Base-by-base conservation (phyloP, 2,113 vertebrate genomes). In the Tympanuchus pallidicinctus region DNA sequence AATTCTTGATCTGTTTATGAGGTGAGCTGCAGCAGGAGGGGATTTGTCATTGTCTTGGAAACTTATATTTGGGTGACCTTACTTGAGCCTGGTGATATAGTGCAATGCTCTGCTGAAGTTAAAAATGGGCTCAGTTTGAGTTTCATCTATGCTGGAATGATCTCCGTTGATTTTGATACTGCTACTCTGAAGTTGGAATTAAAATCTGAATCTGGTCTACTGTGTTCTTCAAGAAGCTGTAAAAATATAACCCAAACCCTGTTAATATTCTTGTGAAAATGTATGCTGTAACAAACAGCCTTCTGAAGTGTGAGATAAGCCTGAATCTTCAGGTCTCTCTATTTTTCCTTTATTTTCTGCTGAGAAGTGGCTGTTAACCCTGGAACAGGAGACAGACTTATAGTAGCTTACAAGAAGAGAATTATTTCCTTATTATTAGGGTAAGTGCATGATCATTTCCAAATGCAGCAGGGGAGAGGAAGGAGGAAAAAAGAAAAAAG, bases 331-430 rank as follows among this genome's bases (percentile, higher is more conserved):
- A 69, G 0, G 15, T 90, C 50, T 27, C 6, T 70, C 47, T 47
- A 27, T 91, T 69, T 61, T 79, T 36, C 61, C 43, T 90, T 71
- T 65, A 54, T 72, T 76, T 94, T 63, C 59, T 63, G 10, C 77
- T 21, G 81, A 43, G 61, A 75, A 47, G 34, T 43, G 25, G 17
- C 47, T 79, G 17, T 72, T 93, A 89, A 73, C 59, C 40, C 36
- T 93, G 66, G 88, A 79, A 78, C 4, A 67, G 13, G 10, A 27
- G 38, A 21, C 24, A n/a, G 73, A 76, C 78, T 81, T 34, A 40
- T 42, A 11, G 52, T 52, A 78, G 73, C 32, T 40, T 65, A 40
- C 30, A 94, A 38, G 74, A 94, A 45, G 57, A 76, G 16, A 90
- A 78, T 67, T 78, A 57, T 90, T 86, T 56, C 24, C 61, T 34